Base-by-base conservation (phyloP, 2,888 invertebrate species). In the Stenichneumon culpator region DNA sequence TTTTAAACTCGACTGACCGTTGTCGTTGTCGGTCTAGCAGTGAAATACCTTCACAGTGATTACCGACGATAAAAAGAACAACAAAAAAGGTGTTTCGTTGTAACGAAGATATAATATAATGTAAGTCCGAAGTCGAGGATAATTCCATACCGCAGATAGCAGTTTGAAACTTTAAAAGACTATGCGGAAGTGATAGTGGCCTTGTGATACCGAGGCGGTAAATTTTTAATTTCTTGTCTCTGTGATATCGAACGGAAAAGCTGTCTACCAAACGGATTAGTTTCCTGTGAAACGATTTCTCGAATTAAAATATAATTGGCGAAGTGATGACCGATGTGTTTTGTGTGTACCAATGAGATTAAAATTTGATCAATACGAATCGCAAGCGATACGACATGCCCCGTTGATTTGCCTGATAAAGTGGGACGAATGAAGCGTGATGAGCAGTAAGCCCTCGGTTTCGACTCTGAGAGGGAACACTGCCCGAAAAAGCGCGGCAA, bases 381-480 rank as follows among this genome's bases (percentile, higher is more conserved):
- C 60, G 60, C 28, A 14, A 68, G 47, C 81, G 14, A 6, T 63
- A 32, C 6, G 60, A 63, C 1, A 44, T 25, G 60, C 32, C 47
- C 16, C n/a, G 44, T 44, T 22, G 28, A 68, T 52, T 28, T 14
- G 65, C 19, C 39, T 36, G 52, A 44, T 60, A 28, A 81, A 60
- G 60, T 14, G 11, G 78, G 14, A n/a, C 65, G 32, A 67, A 50
- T 54, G 68, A 78, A 65, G 72, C 82, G 86, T 87, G 78, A 87
- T 87, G 87, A 87, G 84, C 83, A 85, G 82, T 84, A 86, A 87
- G 85, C 80, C 87, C 69, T 82, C 84, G 69, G 77, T 81, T 68
- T 68, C 84, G 70, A 78, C 72, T 70, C 39, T 79, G 25, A 79
- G 82, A 77, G 84, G 75, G 50, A 86, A 82, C 47, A 69, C 79